phyloP scores from a whole-genome alignment of 2,888 invertebrate genomes.

The Ormyrus rosae region DNA sequence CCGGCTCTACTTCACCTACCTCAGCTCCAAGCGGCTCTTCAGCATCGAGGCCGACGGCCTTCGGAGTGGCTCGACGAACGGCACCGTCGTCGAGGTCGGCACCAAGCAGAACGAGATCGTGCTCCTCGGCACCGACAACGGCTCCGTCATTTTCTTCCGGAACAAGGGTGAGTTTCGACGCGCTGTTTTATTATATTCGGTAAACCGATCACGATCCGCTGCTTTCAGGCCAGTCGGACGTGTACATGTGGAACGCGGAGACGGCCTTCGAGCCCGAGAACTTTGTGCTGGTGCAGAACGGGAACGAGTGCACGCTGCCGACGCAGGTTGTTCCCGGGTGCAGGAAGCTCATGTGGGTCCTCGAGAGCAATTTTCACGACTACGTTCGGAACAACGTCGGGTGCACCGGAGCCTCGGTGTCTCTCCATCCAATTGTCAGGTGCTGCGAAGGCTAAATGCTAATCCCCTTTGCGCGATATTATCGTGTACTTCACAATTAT shows the following conservation, averaged over 20 bases:
- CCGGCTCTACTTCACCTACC: conserved; percentile 79
- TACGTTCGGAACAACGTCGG: conserved; percentile 80
- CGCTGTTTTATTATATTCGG: neutral
- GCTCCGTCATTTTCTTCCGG: conserved; percentile 80
- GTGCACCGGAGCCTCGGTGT: conserved; percentile 80
- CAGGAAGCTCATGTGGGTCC: conserved; percentile 80
- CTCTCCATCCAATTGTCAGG: conserved; percentile 79
- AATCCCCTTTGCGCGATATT: neutral
- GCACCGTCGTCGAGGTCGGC: conserved; percentile 80
- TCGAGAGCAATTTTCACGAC: conserved; percentile 83
- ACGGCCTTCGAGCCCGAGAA: conserved; percentile 78
- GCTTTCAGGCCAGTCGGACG: conserved; percentile 78
- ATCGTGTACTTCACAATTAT: too few species aligned
- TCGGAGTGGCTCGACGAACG: conserved; percentile 77
- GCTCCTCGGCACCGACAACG: conserved; percentile 80
- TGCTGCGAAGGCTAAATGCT: conserved; percentile 71
- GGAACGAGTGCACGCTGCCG: conserved; percentile 79
- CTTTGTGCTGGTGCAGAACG: conserved; percentile 79
- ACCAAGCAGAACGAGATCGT: conserved; percentile 78
- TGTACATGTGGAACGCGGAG: conserved; percentile 82
- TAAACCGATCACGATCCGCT: too few species aligned
- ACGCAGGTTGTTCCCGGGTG: conserved; percentile 81
- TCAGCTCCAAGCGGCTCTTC: conserved; percentile 78
- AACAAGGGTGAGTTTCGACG: conserved; percentile 62
- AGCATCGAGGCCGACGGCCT: conserved; percentile 78